A percentile compares a stretch with the other conserved stretches of the same genome.
Conservation (phyloP, 2,797 vertebrate genomes). For the Gambelia wislizenii region DNA sequence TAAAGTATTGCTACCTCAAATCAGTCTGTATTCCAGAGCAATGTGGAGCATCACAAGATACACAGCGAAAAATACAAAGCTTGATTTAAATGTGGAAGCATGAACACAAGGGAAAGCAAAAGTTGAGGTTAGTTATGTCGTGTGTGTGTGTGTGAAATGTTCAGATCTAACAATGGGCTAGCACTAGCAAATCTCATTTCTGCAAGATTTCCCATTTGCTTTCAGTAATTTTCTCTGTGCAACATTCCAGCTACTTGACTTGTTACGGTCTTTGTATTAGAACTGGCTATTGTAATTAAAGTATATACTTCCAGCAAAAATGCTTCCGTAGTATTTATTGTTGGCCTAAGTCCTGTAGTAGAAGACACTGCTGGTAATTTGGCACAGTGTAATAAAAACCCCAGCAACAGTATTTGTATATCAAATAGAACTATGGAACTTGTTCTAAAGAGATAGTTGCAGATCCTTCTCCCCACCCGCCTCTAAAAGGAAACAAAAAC, state of each 20-base stretch:
- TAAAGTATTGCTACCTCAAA: constrained; percentile 46
- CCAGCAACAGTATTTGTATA: constrained; percentile 64
- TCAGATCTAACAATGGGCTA: constrained; percentile 60
- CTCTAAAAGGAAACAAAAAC: constrained; percentile 38
- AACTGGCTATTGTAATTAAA: constrained; percentile 66
- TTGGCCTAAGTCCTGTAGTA: constrained; percentile 82
- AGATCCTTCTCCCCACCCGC: constrained; percentile 53
- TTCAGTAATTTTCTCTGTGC: constrained; percentile 58
- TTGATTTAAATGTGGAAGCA: constrained; percentile 58
- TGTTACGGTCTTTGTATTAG: constrained; percentile 61
- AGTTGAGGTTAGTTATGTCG: constrained; percentile 37
- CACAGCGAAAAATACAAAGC: constrained; percentile 63
- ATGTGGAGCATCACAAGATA: constrained; percentile 68
- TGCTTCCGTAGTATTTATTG: constrained; percentile 81
- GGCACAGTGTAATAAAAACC: constrained; percentile 86
- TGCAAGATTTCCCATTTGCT: constrained; percentile 64
- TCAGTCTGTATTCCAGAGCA: constrained; percentile 39
- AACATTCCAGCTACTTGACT: constrained; percentile 60
- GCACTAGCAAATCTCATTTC: constrained; percentile 62
- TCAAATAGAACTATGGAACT: constrained; percentile 51
- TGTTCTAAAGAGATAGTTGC: constrained; percentile 68
- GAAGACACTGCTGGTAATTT: constrained; percentile 96
- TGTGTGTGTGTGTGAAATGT: constrained; percentile 40
- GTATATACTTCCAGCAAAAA: constrained; percentile 67
- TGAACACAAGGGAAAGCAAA: constrained; percentile 58